A percentile compares a stretch with the other conserved stretches of the same genome.
Conservation (phyloP, 1,140 invertebrate species). For the Papilio polytes region DNA sequence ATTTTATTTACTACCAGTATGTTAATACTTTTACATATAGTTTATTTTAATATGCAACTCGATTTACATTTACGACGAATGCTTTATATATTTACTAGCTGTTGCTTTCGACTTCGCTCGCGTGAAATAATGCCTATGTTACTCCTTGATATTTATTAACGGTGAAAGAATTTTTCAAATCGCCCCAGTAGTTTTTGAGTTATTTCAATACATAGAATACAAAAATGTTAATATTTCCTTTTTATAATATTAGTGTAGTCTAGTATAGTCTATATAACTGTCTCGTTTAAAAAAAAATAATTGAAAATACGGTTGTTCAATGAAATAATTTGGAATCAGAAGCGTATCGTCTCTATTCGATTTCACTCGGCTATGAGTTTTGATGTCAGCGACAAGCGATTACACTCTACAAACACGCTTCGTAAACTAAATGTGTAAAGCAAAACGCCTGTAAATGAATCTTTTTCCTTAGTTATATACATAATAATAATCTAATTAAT, state of each 20-base stretch:
- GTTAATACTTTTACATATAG: neutral
- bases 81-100: neutral
- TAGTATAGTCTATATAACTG: neutral
- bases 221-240: too few species aligned
- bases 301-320: conserved; percentile 18
- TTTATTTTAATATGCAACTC: neutral
- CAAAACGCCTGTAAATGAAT: neutral
- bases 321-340: conserved; percentile 46
- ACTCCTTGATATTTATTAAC: too few species aligned
- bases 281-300: neutral
- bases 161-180: too few species aligned
- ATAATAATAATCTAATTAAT: neutral
- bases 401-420: conserved; percentile 62
- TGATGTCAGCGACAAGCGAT: conserved; percentile 70
- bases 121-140: too few species aligned
- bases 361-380: conserved; percentile 62
- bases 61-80: neutral
- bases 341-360: conserved; percentile 61
- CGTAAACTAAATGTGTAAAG: conserved; percentile 32
- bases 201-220: too few species aligned
- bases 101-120: too few species aligned
- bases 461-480: neutral
- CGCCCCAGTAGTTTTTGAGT: too few species aligned
- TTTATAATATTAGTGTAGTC: neutral
- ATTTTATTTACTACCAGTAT: conserved; percentile 39